Conservation (phyloP, 1,140 invertebrate genomes). For the Drosophila mayri region DNA sequence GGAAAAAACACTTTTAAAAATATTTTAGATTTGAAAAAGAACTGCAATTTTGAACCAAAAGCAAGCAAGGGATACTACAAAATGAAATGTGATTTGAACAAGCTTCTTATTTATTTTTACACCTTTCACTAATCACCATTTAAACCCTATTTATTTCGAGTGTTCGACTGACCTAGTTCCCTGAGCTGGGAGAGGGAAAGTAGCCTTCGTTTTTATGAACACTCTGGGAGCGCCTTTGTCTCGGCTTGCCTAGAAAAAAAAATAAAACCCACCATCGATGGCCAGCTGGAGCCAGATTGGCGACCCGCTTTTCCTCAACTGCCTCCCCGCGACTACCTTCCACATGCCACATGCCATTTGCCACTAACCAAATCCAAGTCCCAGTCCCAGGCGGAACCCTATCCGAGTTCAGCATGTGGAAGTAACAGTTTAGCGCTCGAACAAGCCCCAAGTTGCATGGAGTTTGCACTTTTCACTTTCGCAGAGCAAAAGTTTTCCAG, state of each 20-base stretch:
- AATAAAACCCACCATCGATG: constrained; percentile 58
- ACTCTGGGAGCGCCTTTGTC: constrained; percentile 75
- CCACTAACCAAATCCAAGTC: constrained; percentile 8
- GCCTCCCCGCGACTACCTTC: not conserved
- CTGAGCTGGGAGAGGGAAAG: constrained; percentile 15
- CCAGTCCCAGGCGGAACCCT: not conserved
- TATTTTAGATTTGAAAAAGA: not conserved
- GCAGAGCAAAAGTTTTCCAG: constrained; percentile 45
- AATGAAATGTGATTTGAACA: not conserved
- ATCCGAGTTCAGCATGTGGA: constrained; percentile 61
- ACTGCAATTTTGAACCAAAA: too few species aligned
- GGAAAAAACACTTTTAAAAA: not conserved
- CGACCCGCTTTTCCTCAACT: constrained; percentile 22
- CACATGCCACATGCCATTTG: constrained; percentile 11
- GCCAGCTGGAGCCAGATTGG: constrained; percentile 64
- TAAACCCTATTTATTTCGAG: not conserved
- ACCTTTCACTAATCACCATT: not conserved
- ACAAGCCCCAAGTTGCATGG: constrained; percentile 75
- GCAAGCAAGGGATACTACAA: too few species aligned
- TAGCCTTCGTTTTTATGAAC: constrained; percentile 66
- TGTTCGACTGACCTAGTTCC: constrained; percentile 61
- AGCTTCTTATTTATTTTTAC: not conserved
- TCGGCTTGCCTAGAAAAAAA: constrained; percentile 47
- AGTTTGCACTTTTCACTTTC: constrained; percentile 66
- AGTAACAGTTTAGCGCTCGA: constrained; percentile 81